phyloP scores from a whole-genome alignment of 1,140 invertebrate species.

The Hycleus cichorii region DNA sequence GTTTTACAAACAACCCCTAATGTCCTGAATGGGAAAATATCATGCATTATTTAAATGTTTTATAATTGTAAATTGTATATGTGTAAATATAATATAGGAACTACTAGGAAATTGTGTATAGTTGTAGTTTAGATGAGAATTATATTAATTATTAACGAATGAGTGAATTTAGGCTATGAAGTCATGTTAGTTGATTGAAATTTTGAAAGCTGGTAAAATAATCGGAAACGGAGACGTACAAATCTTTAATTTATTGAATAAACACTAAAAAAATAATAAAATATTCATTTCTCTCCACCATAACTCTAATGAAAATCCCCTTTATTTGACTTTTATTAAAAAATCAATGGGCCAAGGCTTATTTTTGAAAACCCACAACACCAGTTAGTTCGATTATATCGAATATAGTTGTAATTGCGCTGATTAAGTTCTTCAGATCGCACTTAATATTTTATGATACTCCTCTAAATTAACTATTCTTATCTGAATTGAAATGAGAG shows the following conservation, averaged over 20 bases:
- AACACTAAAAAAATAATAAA: too few relatives aligned
- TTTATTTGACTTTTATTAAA: too few relatives aligned
- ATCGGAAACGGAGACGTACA: too few relatives aligned
- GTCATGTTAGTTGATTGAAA: too few relatives aligned
- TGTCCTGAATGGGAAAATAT: constrained; percentile 3
- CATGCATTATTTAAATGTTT: background rate
- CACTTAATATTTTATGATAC: constrained; percentile 1
- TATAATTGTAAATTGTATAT: constrained; percentile 14
- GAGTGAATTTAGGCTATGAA: background rate
- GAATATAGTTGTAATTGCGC: background rate
- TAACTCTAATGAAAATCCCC: too few relatives aligned
- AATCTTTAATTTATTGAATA: too few relatives aligned
- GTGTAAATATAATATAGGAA: constrained; percentile 6
- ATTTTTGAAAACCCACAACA: too few relatives aligned
- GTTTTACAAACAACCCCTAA: background rate
- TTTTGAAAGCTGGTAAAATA: too few relatives aligned
- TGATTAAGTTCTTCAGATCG: constrained; percentile 1
- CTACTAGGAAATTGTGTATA: constrained; percentile 4
- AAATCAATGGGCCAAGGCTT: too few relatives aligned
- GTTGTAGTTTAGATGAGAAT: background rate
- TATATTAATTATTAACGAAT: constrained; percentile 10
- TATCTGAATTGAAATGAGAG: constrained; percentile 5
- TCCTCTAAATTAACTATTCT: background rate
- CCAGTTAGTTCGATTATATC: too few relatives aligned
- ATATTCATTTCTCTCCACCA: too few relatives aligned